Evolutionary conservation across 2,113 vertebrate genomes (phyloP).

Genomic region (Xiphorhynchus elegans): DNA sequence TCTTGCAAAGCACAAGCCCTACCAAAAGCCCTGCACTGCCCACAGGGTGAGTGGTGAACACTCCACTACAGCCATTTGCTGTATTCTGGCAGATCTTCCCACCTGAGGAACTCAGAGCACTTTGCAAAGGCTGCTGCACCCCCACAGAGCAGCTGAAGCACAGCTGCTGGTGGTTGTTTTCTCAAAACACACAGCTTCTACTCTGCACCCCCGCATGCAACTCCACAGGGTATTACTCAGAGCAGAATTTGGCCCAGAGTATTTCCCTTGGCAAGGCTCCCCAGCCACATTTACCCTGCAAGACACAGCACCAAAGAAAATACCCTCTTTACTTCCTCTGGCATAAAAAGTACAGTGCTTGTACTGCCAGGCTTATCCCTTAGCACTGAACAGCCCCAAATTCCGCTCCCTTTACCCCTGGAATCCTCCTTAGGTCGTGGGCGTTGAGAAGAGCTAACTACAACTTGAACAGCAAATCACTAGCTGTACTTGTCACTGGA

Average conservation of each 20-base stretch:
- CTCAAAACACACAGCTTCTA: neutral
- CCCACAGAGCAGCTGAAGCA: neutral
- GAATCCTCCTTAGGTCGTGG: neutral
- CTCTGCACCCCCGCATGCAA: neutral
- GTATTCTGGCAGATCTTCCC: neutral
- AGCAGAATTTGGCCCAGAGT: neutral
- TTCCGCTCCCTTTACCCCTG: neutral
- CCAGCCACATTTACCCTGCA: neutral
- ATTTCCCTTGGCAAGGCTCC: neutral
- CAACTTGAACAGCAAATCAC: neutral
- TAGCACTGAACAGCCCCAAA: neutral
- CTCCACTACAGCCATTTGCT: accelerated
- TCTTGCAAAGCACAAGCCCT: neutral
- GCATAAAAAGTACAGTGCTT: neutral
- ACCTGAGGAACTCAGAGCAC: neutral
- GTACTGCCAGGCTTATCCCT: neutral
- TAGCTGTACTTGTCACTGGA: conserved; percentile 42
- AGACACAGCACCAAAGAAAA: neutral
- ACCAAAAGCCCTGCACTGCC: neutral
- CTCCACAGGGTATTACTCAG: neutral
- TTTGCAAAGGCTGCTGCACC: neutral
- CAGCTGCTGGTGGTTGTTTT: neutral
- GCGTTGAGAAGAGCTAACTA: neutral
- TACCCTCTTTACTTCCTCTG: neutral
- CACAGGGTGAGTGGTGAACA: neutral